Evolutionary conservation across 2,113 vertebrate species (phyloP), one percentile per base, ranked within the genome.

Genomic region (Plotosus lineatus): DNA sequence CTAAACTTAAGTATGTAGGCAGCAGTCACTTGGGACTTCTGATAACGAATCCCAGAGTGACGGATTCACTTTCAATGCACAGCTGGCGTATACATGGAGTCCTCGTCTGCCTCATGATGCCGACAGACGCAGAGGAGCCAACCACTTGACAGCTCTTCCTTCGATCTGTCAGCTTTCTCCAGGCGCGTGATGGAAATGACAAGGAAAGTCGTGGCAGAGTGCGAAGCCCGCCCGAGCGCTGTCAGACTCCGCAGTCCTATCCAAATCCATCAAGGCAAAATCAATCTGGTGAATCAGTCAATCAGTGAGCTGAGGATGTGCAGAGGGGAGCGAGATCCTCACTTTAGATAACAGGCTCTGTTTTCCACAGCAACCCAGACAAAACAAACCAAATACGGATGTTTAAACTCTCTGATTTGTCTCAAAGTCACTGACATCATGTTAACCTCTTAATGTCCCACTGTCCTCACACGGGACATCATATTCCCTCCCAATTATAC

Each of bases 111-210:
- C 44, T 79, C n/a, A 31, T 48, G 21, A 61, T 6, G 5, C 19
- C 12, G 3, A 21, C 17, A 81, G 68, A 40, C 42, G 36, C 63
- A 46, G 48, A 1, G 38, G 17, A 69, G 78, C 26, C 40, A 28
- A 31, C 23, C 58, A 21, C 40, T 40, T 31, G 73, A 85, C 81
- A 81, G 80, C 55, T 17, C 55, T 82, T 60, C 55, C 48, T 72
- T 85, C 40, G 58, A 58, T 82, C 80, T 77, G 77, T 72, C 48
- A 38, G 38, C 74, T 46, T 55, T 51, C 38, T 79, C 71, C 53
- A 50, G 31, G 68, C 82, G 77, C 33, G 15, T 80, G 80, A 77
- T 46, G 48, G 44, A 78, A 82, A 86, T 79, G 72, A 33, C 55
- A 77, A 65, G 78, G 51, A n/a, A 71, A 79, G 58, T 72, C 48